Evolutionary conservation across 1,140 invertebrate genomes (phyloP).

Genomic region (Apolygus lucorum): DNA sequence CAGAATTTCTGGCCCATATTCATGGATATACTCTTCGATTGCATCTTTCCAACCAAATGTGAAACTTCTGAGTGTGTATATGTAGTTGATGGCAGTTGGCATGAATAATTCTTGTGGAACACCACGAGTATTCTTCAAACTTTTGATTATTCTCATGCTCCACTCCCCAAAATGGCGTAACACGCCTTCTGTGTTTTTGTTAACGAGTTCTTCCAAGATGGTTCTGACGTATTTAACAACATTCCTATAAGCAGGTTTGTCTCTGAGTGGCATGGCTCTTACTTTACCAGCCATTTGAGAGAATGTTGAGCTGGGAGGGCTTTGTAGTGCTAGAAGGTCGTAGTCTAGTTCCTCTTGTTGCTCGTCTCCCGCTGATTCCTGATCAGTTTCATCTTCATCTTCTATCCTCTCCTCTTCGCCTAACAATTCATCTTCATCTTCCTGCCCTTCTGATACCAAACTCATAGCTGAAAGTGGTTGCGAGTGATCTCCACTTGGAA

Average conservation of each 20-base stretch:
- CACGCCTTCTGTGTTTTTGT: not conserved
- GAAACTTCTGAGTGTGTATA: not conserved
- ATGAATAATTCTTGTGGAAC: not conserved
- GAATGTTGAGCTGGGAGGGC: not conserved
- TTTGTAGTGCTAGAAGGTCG: not conserved
- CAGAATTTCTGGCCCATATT: not conserved
- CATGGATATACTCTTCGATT: constrained; percentile 1
- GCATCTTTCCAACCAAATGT: constrained; percentile 4
- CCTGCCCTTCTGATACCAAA: too few species aligned
- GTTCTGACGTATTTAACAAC: constrained; percentile 1
- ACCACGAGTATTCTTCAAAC: not conserved
- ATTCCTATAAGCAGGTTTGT: not conserved
- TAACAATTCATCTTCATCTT: too few species aligned
- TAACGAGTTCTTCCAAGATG: constrained; percentile 3
- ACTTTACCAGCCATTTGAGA: not conserved
- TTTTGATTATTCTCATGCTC: constrained; percentile 5
- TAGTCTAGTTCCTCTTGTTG: not conserved
- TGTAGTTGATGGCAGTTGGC: not conserved
- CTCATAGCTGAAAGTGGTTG: too few species aligned
- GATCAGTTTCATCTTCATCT: too few species aligned
- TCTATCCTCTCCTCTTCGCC: too few species aligned
- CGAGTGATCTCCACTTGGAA: too few species aligned
- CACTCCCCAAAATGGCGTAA: constrained; percentile 9
- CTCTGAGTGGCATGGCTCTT: not conserved
- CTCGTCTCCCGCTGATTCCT: too few species aligned